Evolutionary conservation across 2,888 invertebrate genomes (phyloP).

Genomic region (Eulithis testata): DNA sequence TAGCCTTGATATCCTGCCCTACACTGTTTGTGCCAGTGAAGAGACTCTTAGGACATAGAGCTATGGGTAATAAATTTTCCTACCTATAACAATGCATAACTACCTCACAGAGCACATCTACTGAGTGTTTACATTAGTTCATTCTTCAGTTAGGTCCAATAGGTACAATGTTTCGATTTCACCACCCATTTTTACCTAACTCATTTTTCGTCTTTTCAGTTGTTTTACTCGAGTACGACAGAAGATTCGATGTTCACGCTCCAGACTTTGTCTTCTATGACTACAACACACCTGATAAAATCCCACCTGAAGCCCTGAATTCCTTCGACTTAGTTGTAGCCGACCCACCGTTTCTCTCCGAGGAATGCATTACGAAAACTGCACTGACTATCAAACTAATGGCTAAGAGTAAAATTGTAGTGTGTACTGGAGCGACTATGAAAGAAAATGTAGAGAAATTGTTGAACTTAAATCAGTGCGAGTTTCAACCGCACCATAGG

Average conservation of each 20-base stretch:
- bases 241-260: constrained; percentile 91
- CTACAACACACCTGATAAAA: constrained; percentile 90
- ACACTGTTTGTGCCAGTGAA: constrained; percentile 90
- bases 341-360: constrained; percentile 97
- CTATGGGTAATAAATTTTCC: constrained; percentile 68
- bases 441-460: constrained; percentile 86
- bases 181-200: too few relatives aligned
- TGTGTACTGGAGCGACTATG: constrained; percentile 96
- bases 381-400: constrained; percentile 90
- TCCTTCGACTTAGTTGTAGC: constrained; percentile 93
- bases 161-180: too few relatives aligned
- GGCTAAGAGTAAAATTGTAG: constrained; percentile 89
- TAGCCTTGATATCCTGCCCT: constrained; percentile 95
- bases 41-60: constrained; percentile 71
- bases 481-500: constrained; percentile 92
- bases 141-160: too few relatives aligned
- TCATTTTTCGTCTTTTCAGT: constrained; percentile 81
- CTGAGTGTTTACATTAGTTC: too few relatives aligned
- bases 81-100: too few relatives aligned
- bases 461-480: constrained; percentile 86
- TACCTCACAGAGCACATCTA: too few relatives aligned
- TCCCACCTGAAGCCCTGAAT: constrained; percentile 85
- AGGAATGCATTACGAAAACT: constrained; percentile 95
- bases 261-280: constrained; percentile 94
- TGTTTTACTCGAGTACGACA: constrained; percentile 92